Percentiles rank a stretch among this genome's conserved stretches.
Evolutionary conservation across 2,797 vertebrate species (phyloP).

Genomic region (Semaprochilodus insignis): DNA sequence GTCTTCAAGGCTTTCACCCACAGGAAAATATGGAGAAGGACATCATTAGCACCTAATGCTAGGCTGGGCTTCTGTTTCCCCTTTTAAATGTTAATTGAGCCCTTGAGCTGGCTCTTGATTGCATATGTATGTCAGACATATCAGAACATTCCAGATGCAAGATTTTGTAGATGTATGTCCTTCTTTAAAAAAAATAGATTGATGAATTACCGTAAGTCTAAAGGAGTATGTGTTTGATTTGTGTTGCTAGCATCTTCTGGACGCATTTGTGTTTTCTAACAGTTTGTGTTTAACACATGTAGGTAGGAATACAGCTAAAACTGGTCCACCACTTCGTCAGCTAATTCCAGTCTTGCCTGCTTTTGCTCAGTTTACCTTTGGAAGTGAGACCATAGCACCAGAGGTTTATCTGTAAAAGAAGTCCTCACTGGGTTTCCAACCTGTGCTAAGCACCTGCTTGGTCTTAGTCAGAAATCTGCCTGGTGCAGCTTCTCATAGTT

Average conservation of each 20-base stretch:
- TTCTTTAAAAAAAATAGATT: background rate
- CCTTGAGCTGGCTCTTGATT: background rate
- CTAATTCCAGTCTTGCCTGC: background rate
- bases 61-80: background rate
- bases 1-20: background rate
- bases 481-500: background rate
- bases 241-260: conserved; percentile 8
- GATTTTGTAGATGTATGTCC: conserved; percentile 10
- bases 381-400: background rate
- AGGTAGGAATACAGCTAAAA: background rate
- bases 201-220: background rate
- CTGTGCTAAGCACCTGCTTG: background rate
- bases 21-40: background rate
- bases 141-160: background rate
- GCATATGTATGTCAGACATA: background rate
- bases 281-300: conserved; percentile 1
- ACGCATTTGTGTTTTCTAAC: background rate
- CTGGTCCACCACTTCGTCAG: background rate
- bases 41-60: background rate
- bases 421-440: background rate
- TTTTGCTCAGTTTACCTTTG: background rate
- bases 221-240: background rate
- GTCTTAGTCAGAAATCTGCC: background rate
- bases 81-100: background rate
- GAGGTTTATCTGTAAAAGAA: background rate